Evolutionary conservation across 2,113 vertebrate species (phyloP).

Genomic region (Dipodomys merriami): DNA sequence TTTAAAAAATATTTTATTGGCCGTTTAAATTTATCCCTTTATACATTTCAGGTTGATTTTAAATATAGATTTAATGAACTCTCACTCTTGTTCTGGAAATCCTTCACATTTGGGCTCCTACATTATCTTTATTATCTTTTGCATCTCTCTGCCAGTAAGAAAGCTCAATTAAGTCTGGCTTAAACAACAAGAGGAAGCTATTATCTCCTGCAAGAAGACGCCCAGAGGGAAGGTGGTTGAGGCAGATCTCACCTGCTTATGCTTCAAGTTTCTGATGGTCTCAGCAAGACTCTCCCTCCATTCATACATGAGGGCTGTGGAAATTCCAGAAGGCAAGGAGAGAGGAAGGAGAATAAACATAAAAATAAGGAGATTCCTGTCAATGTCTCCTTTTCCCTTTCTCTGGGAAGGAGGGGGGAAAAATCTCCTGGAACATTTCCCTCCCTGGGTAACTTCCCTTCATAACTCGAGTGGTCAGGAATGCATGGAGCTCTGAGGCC

Average conservation of each 20-base stretch:
- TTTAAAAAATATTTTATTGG: slow-evolving; percentile 16
- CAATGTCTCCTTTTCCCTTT: background rate
- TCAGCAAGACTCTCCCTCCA: background rate
- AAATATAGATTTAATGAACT: slow-evolving; percentile 49
- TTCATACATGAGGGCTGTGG: background rate
- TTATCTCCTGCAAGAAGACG: slow-evolving; percentile 29
- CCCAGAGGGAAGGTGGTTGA: slow-evolving; percentile 26
- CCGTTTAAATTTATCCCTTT: slow-evolving; percentile 38
- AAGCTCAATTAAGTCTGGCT: slow-evolving; percentile 53
- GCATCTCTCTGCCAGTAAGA: slow-evolving; percentile 57
- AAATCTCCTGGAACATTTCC: background rate
- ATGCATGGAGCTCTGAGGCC: background rate
- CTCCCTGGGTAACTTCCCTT: background rate
- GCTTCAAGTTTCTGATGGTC: background rate
- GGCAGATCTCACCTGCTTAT: slow-evolving; percentile 37
- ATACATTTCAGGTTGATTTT: slow-evolving; percentile 55
- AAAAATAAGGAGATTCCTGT: too few relatives aligned
- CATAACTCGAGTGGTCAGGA: background rate
- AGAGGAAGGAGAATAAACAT: background rate
- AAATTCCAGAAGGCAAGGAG: slow-evolving; percentile 15
- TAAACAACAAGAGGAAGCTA: slow-evolving; percentile 54
- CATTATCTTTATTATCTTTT: slow-evolving; percentile 56
- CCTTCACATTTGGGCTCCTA: slow-evolving; percentile 10
- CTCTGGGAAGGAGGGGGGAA: background rate
- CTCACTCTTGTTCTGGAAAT: slow-evolving; percentile 4